Conservation (phyloP, 30 jellyfish, hydroid and myxozoan genomes). For the Cassiopea andromeda region DNA sequence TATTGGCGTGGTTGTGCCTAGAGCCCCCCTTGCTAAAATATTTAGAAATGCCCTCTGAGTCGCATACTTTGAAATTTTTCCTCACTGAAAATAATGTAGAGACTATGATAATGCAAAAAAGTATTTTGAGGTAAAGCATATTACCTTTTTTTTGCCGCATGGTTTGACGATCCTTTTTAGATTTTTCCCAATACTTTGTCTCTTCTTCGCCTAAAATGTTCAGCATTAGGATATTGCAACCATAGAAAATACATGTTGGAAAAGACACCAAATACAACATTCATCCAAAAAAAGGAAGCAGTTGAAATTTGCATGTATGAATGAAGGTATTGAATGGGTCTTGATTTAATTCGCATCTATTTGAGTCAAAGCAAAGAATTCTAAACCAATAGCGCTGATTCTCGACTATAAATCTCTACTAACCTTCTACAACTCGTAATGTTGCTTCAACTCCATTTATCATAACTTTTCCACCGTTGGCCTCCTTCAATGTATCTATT, state of each 20-base stretch:
- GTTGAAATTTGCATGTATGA: too few relatives aligned
- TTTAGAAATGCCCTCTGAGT: too few relatives aligned
- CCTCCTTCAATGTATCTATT: conserved; percentile 72
- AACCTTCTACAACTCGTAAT: conserved; percentile 84
- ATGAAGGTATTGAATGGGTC: too few relatives aligned
- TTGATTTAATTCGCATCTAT: too few relatives aligned
- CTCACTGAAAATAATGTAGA: too few relatives aligned
- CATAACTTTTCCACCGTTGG: conserved; percentile 80
- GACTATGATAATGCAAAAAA: too few relatives aligned
- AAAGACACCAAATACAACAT: neutral
- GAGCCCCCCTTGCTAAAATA: too few relatives aligned
- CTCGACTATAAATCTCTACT: neutral
- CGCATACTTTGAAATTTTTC: too few relatives aligned
- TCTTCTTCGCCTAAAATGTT: conserved; percentile 74
- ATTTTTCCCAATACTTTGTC: conserved; percentile 68
- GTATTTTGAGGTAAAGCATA: neutral
- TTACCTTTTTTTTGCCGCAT: conserved; percentile 12
- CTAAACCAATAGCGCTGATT: too few relatives aligned
- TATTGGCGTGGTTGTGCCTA: too few relatives aligned
- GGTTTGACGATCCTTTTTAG: conserved; percentile 46
- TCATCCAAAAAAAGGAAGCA: neutral
- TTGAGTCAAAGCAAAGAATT: too few relatives aligned
- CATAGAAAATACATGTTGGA: too few relatives aligned
- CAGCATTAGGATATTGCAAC: neutral
- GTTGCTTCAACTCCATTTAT: conserved; percentile 79